These are phyloP conservation scores for Bryconaethiops microstoma DNA, from an alignment of 2,797 vertebrate genomes.

Conservation along the genomic window DNA sequence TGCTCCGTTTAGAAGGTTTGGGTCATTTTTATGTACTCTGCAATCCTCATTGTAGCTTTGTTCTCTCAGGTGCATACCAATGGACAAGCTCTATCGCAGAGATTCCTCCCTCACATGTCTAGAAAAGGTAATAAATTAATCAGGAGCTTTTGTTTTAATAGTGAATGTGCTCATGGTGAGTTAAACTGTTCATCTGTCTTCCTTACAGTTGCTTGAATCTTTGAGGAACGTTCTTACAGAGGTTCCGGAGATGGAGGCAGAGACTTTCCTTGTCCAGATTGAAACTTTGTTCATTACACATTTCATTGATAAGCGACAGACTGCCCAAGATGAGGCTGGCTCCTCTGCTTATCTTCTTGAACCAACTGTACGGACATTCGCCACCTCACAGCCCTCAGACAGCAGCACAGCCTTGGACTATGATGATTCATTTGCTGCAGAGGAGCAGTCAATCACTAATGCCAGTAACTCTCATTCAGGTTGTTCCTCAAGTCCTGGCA, in stretches of 20 bases:
- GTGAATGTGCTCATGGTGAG: neutral
- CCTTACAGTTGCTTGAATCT: conserved; percentile 88
- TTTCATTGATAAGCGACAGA: conserved; percentile 76
- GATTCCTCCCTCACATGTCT: conserved; percentile 93
- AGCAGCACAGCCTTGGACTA: conserved; percentile 24
- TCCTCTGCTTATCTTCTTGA: conserved; percentile 54
- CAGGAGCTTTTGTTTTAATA: neutral
- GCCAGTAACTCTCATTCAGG: conserved; percentile 18
- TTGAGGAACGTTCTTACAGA: conserved; percentile 86
- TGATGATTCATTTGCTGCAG: conserved; percentile 14
- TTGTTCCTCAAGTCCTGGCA: neutral
- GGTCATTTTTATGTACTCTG: neutral
- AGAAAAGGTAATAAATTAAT: conserved; percentile 84
- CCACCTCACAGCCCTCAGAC: conserved; percentile 53
- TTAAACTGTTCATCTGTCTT: neutral
- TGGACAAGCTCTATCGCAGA: conserved; percentile 89
- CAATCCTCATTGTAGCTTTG: conserved; percentile 6
- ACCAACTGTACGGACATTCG: conserved; percentile 46
- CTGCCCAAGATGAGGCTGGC: conserved; percentile 65
- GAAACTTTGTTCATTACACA: conserved; percentile 86
- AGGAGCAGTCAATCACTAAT: neutral
- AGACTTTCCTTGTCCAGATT: conserved; percentile 87
- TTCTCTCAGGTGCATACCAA: conserved; percentile 83
- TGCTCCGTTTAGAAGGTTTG: no score
- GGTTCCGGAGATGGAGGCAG: conserved; percentile 81